Evolutionary conservation across 1,140 invertebrate genomes (phyloP).

Genomic region (Drosophila lowei): DNA sequence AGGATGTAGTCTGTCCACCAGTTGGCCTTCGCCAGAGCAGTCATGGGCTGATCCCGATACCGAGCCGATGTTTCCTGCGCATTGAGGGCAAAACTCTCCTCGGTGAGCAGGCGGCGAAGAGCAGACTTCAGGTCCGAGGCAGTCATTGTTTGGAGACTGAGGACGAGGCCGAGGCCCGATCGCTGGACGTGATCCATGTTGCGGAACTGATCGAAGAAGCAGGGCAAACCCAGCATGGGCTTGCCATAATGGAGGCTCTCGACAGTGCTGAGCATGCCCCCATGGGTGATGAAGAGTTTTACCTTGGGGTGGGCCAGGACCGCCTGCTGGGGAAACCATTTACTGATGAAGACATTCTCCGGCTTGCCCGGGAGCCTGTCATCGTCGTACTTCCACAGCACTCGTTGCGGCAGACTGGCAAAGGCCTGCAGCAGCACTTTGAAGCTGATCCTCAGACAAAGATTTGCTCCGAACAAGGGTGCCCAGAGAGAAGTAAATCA

Average conservation of each 20-base stretch:
- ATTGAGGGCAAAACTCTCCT: conserved; percentile 22
- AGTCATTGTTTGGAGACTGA: conserved; percentile 21
- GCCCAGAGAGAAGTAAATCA: conserved; percentile 86
- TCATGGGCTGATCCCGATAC: conserved; percentile 85
- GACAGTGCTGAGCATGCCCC: conserved; percentile 84
- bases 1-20: conserved; percentile 87
- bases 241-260: conserved; percentile 82
- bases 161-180: conserved; percentile 84
- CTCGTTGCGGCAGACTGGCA: conserved; percentile 65
- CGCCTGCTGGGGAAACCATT: conserved; percentile 84
- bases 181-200: conserved; percentile 41
- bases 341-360: conserved; percentile 87
- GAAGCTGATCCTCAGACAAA: conserved; percentile 83
- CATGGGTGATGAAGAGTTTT: conserved; percentile 85
- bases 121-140: neutral
- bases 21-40: conserved; percentile 84
- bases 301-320: conserved; percentile 83
- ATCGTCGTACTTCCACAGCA: conserved; percentile 84
- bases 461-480: conserved; percentile 83
- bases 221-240: conserved; percentile 55
- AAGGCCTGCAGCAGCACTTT: conserved; percentile 37
- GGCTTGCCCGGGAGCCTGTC: conserved; percentile 64
- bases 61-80: conserved; percentile 79
- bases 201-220: conserved; percentile 57
- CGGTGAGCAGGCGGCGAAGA: conserved; percentile 28